Conservation (phyloP, 2,888 invertebrate species). For the Petrolisthes manimaculis region DNA sequence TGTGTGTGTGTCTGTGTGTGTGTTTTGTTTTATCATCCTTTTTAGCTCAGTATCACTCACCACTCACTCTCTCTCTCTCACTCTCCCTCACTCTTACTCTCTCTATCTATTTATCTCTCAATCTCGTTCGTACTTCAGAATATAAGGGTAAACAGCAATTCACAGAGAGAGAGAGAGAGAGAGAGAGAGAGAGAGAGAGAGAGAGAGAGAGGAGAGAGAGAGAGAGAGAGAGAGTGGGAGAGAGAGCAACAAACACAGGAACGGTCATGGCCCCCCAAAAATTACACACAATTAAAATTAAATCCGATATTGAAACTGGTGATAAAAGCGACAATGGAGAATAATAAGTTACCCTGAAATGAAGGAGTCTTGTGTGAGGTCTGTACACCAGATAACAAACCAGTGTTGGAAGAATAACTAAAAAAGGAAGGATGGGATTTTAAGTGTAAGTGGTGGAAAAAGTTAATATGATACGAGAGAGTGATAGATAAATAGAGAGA, state of each 20-base stretch:
- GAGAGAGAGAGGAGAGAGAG: constrained; percentile 11
- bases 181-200: constrained; percentile 26
- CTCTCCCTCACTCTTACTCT: not conserved
- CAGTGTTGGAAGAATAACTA: not conserved
- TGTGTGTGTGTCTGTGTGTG: not conserved
- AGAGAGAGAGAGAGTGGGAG: not conserved
- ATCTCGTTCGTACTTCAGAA: not conserved
- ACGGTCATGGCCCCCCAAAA: not conserved
- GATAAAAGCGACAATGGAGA: no score
- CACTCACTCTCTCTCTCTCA: not conserved
- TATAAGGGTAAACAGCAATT: not conserved
- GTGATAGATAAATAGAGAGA: not conserved
- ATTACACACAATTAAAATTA: not conserved
- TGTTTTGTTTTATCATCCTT: not conserved
- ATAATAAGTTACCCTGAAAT: not conserved
- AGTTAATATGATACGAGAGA: not conserved
- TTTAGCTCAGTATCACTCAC: not conserved
- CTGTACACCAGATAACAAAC: not conserved
- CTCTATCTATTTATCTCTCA: not conserved
- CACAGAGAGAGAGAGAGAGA: constrained; percentile 2
- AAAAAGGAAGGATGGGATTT: not conserved
- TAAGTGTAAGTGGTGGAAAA: not conserved
- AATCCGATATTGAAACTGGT: no score
- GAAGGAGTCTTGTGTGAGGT: no score
- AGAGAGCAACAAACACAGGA: no score